These are phyloP conservation scores for Mnemiopsis leidyi DNA, from an alignment of 37 sponge, comb jelly and placozoan species.

Conservation along the genomic window DNA sequence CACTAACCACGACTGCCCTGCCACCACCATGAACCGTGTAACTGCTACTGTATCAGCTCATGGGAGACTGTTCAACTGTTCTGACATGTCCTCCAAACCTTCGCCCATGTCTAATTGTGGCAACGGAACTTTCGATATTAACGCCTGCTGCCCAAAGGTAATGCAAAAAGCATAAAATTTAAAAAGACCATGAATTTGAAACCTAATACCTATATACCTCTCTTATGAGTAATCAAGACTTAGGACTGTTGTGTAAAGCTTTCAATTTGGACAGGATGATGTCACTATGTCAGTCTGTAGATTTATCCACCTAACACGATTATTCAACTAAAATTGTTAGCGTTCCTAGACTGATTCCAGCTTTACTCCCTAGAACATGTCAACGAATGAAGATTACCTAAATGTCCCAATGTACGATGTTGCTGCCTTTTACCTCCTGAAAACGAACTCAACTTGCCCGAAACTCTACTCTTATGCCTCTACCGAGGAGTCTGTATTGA, in stretches of 20 bases:
- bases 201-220: no score
- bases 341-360: no score
- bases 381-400: neutral
- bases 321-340: no score
- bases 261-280: no score
- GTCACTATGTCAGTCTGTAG: no score
- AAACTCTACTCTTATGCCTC: neutral
- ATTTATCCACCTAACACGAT: no score
- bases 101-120: neutral
- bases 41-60: neutral
- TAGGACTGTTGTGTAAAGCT: no score
- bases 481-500: constrained; percentile 8
- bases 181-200: no score
- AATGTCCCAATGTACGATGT: neutral
- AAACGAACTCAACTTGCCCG: constrained; percentile 8
- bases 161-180: no score
- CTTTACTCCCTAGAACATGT: neutral
- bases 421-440: constrained; percentile 8
- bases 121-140: neutral
- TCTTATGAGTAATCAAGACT: no score
- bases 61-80: constrained; percentile 15
- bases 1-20: neutral
- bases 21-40: neutral
- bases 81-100: neutral
- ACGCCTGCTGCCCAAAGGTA: constrained; percentile 42